These are phyloP conservation scores for Timandra comae DNA, from an alignment of 2,888 invertebrate species.

Conservation along the genomic window DNA sequence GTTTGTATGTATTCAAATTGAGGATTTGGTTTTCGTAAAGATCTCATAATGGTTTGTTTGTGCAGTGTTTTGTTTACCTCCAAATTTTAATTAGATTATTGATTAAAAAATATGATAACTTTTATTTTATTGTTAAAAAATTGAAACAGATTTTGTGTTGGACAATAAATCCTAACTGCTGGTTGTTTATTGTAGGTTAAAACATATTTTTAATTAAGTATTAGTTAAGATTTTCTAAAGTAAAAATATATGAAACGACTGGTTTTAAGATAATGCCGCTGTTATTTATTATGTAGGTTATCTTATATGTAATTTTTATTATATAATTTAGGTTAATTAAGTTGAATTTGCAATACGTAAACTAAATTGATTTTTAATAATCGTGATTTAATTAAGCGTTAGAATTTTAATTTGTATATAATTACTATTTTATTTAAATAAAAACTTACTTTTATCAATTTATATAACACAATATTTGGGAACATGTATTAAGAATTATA, in stretches of 20 bases:
- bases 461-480: too few species aligned
- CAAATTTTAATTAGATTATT: constrained; percentile 67
- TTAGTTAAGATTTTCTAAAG: constrained; percentile 25
- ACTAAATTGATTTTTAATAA: constrained; percentile 32
- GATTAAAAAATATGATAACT: constrained; percentile 35
- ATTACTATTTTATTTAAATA: constrained; percentile 15
- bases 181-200: constrained; percentile 23
- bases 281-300: constrained; percentile 71
- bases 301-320: constrained; percentile 21
- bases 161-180: constrained; percentile 37
- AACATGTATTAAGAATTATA: too few species aligned
- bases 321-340: constrained; percentile 24
- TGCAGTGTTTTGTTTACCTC: constrained; percentile 76
- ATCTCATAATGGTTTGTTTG: constrained; percentile 75
- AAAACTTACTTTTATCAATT: too few species aligned
- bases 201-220: constrained; percentile 25
- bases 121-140: constrained; percentile 41
- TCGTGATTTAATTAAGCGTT: constrained; percentile 37
- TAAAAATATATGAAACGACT: constrained; percentile 38
- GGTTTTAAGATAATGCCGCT: constrained; percentile 49
- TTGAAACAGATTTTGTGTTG: constrained; percentile 31
- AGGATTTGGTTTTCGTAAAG: constrained; percentile 76
- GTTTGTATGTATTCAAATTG: constrained; percentile 61
- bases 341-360: constrained; percentile 30
- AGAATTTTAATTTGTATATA: constrained; percentile 23